These are phyloP conservation scores for Actenoides hombroni DNA, from an alignment of 2,113 vertebrate species.

Conservation along the genomic window DNA sequence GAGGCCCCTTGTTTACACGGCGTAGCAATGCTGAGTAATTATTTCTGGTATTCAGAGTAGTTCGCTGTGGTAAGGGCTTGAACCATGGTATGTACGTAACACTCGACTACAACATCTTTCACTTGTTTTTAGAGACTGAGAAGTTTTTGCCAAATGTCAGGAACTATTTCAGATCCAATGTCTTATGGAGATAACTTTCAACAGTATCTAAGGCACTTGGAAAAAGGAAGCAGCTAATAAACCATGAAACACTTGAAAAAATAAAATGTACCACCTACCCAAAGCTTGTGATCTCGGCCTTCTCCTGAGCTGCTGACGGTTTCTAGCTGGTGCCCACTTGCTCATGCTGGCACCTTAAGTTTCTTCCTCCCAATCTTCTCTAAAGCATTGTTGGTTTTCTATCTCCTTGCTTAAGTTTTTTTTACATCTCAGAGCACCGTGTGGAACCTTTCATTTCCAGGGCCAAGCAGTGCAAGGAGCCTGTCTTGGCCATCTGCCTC, in stretches of 20 bases:
- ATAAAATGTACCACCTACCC: fast-evolving
- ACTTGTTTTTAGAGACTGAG: not conserved
- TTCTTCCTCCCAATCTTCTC: not conserved
- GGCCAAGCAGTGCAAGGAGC: not conserved
- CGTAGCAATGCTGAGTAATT: not conserved
- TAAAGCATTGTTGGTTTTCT: not conserved
- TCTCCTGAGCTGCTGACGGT: not conserved
- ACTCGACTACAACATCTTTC: not conserved
- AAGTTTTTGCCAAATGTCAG: not conserved
- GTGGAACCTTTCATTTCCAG: not conserved
- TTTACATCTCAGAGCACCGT: not conserved
- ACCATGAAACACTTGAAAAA: not conserved
- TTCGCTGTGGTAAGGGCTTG: not conserved
- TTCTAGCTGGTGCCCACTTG: not conserved
- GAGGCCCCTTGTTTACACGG: not conserved
- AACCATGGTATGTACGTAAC: fast-evolving
- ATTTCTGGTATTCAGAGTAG: not conserved
- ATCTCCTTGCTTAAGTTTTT: not conserved
- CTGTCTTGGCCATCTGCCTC: not conserved
- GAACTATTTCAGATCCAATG: not conserved
- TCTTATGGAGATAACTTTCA: not conserved
- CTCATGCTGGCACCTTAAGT: not conserved
- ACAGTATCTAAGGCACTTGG: not conserved
- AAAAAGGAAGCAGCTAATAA: not conserved
- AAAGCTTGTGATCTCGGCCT: not conserved